Conservation (phyloP, 2,797 vertebrate genomes). For the Ctenopoma kingsleyae region DNA sequence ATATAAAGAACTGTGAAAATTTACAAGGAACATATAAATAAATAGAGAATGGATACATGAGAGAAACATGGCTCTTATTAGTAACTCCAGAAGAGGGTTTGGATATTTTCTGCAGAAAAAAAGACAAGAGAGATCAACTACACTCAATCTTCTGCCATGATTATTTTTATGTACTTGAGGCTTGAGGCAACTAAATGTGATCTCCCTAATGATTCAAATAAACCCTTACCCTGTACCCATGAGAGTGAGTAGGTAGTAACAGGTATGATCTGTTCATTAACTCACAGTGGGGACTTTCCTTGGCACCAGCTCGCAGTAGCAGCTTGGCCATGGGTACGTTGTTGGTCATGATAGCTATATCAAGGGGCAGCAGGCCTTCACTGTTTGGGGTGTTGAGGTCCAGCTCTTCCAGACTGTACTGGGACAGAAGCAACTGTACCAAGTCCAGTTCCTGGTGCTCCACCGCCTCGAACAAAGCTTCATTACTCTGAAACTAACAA, state of each 20-base stretch:
- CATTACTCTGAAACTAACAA: constrained; percentile 89
- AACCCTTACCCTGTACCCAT: background rate
- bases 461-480: constrained; percentile 91
- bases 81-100: background rate
- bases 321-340: constrained; percentile 91
- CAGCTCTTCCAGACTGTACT: constrained; percentile 92
- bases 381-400: constrained; percentile 95
- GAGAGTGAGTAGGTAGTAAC: background rate
- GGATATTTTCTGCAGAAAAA: background rate
- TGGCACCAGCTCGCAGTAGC: constrained; percentile 89
- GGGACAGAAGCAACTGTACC: constrained; percentile 90
- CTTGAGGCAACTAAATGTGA: background rate
- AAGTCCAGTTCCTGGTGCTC: constrained; percentile 92
- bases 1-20: constrained; percentile 29
- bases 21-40: constrained; percentile 23
- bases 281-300: constrained; percentile 96
- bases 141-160: background rate
- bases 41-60: constrained; percentile 18
- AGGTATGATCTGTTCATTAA: constrained; percentile 35
- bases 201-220: background rate
- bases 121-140: background rate
- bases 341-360: constrained; percentile 96
- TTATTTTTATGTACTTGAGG: background rate
- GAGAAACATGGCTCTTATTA: constrained; percentile 8
- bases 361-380: constrained; percentile 92